These are phyloP conservation scores for Meda fulgida DNA, from an alignment of 2,797 vertebrate genomes.

Conservation along the genomic window DNA sequence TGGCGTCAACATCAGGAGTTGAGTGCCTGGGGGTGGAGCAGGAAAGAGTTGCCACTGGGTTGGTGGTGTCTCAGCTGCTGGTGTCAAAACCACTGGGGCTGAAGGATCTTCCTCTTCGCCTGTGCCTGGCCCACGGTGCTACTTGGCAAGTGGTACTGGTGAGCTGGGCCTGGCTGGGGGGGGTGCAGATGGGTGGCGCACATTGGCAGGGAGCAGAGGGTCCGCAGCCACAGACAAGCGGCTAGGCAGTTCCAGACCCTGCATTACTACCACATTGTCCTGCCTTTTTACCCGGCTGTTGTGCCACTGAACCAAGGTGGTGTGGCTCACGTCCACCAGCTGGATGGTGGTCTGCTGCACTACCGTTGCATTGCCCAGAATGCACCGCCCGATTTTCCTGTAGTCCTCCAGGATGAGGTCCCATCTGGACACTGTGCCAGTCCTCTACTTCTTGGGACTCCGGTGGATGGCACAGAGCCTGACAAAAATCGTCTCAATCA, in stretches of 20 bases:
- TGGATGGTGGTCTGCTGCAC: slow-evolving; percentile 36
- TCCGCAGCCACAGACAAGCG: not conserved
- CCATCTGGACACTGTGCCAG: slow-evolving; percentile 2
- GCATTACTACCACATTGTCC: slow-evolving; percentile 16
- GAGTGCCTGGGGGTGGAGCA: slow-evolving; percentile 18
- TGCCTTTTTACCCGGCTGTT: slow-evolving; percentile 31
- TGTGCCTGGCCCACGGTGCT: slow-evolving; percentile 21
- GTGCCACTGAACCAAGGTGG: slow-evolving; percentile 38
- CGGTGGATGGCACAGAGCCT: slow-evolving; percentile 30
- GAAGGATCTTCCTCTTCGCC: not conserved
- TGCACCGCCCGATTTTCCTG: slow-evolving; percentile 2
- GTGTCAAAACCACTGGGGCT: not conserved
- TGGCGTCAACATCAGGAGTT: not conserved
- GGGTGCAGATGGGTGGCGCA: no score
- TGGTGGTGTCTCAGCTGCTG: not conserved
- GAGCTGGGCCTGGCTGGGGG: no score
- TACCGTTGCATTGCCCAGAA: slow-evolving; percentile 13
- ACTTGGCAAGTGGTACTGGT: not conserved
- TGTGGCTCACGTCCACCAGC: slow-evolving; percentile 43
- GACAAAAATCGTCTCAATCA: slow-evolving; percentile 9
- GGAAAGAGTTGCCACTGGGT: slow-evolving; percentile 4
- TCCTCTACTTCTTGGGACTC: slow-evolving; percentile 10
- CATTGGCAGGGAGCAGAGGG: not conserved
- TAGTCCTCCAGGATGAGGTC: slow-evolving; percentile 27
- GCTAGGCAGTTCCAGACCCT: slow-evolving; percentile 17